Percentiles rank a stretch among this genome's conserved stretches.
phyloP scores from a whole-genome alignment of 2,888 invertebrate genomes.

The Neoscelio sp. region DNA sequence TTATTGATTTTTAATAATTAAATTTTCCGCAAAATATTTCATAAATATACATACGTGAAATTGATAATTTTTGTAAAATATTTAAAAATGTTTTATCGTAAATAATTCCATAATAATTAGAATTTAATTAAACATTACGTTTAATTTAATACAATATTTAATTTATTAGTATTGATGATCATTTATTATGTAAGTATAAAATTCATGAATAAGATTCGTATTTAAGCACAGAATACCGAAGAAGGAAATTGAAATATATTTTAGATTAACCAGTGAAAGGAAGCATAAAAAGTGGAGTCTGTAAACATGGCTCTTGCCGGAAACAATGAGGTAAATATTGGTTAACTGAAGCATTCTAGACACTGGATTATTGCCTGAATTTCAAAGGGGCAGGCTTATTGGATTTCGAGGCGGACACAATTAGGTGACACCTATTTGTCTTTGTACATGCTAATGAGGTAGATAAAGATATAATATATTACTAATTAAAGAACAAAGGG shows the following conservation, averaged over 20 bases:
- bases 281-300: constrained; percentile 9
- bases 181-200: too few species aligned
- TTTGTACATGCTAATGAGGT: constrained; percentile 44
- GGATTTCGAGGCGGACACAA: constrained; percentile 30
- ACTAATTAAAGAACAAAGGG: constrained; percentile 32
- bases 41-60: too few species aligned
- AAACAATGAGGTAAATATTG: constrained; percentile 28
- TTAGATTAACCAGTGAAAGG: constrained; percentile 18
- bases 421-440: constrained; percentile 46
- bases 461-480: constrained; percentile 20
- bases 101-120: too few species aligned
- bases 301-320: constrained; percentile 22
- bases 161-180: too few species aligned
- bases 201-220: too few species aligned
- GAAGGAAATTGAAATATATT: constrained; percentile 23
- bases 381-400: constrained; percentile 45
- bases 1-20: too few species aligned
- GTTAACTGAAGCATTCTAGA: constrained; percentile 26
- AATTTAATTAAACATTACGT: too few species aligned
- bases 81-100: too few species aligned
- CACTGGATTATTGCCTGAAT: constrained; percentile 27
- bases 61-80: too few species aligned
- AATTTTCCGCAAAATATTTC: too few species aligned
- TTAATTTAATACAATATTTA: too few species aligned
- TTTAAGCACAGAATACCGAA: not conserved